Evolutionary conservation across 2,113 vertebrate species (phyloP), one percentile per base, ranked within the genome.

Genomic region (Rhea americana): DNA sequence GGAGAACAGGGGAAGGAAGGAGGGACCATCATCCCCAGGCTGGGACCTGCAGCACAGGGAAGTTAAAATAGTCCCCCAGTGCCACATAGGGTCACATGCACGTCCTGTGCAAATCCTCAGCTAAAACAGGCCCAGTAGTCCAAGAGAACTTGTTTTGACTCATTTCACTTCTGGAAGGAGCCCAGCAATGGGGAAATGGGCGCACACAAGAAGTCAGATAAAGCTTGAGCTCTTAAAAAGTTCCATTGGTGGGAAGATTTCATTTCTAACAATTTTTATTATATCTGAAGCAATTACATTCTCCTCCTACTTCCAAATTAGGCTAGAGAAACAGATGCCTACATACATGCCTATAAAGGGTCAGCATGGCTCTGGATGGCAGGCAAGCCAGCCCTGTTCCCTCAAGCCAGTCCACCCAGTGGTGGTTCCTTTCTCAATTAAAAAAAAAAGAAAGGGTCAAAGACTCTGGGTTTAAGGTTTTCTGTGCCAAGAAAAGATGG

Each of bases 221-320:
- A 39, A 80, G 35, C 53, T 65, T 22, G 2, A 71, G 11, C 9
- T 17, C 25, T 30, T 16, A 7, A 35, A 58, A 45, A 0, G 0
- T 32, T 50, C 58, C 17, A 7, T 37, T 20, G 25, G 30, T 12
- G 19, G 19, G 2, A 32, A 51, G 15, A 50, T 22, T 39, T 35
- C 41, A 7, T 43, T 71, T 48, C 4, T 1, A 50, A n/a, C 0
- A 0, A 3, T 2, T 58, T 70, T 48, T 37, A 8, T n/a, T 10
- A 3, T 1, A 9, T 11, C 51, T 28, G 9, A 43, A 71, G 85
- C 25, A 13, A 18, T 5, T 8, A 11, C 14, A 1, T 13, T 22
- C 22, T 6, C 2, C 2, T 37, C 37, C 68, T 20, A 2, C 58
- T 39, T 19, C 24, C n/a, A 51, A 48, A 19, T 24, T 1, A 37